Evolutionary conservation across 2,888 invertebrate genomes (phyloP), one percentile per base, ranked within the genome.

Genomic region (Eurytoma californica): DNA sequence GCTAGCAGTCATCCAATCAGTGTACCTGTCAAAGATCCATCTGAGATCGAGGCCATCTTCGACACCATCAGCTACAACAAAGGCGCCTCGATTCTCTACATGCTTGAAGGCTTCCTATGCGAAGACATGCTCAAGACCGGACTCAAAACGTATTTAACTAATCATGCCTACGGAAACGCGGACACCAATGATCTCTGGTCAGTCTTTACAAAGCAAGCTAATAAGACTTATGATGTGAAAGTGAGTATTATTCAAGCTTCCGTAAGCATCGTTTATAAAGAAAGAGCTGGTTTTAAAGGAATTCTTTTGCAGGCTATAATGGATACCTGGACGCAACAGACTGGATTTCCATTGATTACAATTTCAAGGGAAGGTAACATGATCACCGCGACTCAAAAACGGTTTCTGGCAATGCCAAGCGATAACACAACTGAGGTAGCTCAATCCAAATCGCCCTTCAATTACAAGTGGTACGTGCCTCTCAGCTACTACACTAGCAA

Each of bases 101-200:
- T 95, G 95, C 90, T 95, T 84, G 93, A 94, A 83, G 92, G 92
- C 82, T 94, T 94, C 88, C 90, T 95, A 69, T 93, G 94, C 75
- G 92, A 93, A 84, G 93, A 93, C 66, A 92, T 92, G 24, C 91
- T 95, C 82, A 92, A 93, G 85, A 91, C 91, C 83, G 95, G 95
- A 53, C 90, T 94, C 77, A 93, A 92, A 82, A 93, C 93, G 84
- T 96, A 95, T 88, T 91, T 96, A 77, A 93, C 92, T 82, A 92
- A 92, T 61, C 94, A 94, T 87, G 93, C 93, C 83, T 95, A 93
- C 88, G 91, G 92, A 65, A 96, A 94, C 87, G 95, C 95, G 13
- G 95, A 95, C 81, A 94, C 94, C 5, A 92, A 95, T 84, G 97
- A 97, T 87, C 92, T 98, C 0, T 98, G 97, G 97, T 91, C 92